Conservation (phyloP, 2,888 invertebrate genomes). For the Scelioninae gen. 2 region DNA sequence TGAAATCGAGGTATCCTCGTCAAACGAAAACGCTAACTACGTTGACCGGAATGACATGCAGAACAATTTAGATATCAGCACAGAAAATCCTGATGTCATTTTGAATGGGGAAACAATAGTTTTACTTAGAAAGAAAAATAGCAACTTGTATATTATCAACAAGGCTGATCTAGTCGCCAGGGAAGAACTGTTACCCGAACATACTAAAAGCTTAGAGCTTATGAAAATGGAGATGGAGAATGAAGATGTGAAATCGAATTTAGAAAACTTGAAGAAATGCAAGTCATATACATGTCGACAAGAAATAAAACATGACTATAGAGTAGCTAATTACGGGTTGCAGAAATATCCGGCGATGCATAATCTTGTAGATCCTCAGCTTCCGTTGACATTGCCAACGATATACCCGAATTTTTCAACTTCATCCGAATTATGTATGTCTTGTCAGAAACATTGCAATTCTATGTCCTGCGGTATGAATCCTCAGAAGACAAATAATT, state of each 20-base stretch:
- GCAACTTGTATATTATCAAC: slow-evolving; percentile 73
- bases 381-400: slow-evolving; percentile 42
- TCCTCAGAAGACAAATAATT: slow-evolving; percentile 44
- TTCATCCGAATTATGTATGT: slow-evolving; percentile 66
- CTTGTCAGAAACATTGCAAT: slow-evolving; percentile 68
- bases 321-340: slow-evolving; percentile 20
- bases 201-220: slow-evolving; percentile 19
- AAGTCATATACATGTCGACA: slow-evolving; percentile 21
- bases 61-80: slow-evolving; percentile 35
- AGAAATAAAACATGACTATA: slow-evolving; percentile 52
- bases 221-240: slow-evolving; percentile 56
- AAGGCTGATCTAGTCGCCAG: slow-evolving; percentile 66
- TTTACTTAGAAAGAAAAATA: slow-evolving; percentile 70
- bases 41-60: slow-evolving; percentile 55
- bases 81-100: slow-evolving; percentile 69
- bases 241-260: slow-evolving; percentile 37
- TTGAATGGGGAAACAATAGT: slow-evolving; percentile 73
- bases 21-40: slow-evolving; percentile 59
- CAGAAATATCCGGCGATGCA: slow-evolving; percentile 40
- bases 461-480: slow-evolving; percentile 67
- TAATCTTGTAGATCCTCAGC: slow-evolving; percentile 22
- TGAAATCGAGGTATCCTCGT: slow-evolving; percentile 69
- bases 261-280: slow-evolving; percentile 37
- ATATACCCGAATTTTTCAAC: slow-evolving; percentile 66
- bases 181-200: slow-evolving; percentile 29